Conservation (phyloP, 2,113 vertebrate genomes). For the Cinclus mexicanus region DNA sequence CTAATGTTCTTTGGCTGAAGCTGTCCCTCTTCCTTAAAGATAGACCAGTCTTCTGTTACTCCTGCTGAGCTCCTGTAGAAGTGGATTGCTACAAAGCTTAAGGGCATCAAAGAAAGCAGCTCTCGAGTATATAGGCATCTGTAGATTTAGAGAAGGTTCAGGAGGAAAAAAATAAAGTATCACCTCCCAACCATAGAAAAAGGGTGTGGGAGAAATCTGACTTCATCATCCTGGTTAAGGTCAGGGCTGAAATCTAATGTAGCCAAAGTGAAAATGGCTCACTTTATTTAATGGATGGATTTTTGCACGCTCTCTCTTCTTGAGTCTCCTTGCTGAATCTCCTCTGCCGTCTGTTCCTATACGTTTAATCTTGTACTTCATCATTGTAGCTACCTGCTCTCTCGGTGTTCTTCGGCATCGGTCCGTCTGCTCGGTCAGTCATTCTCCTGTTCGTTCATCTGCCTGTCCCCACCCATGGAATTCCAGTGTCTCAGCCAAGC, state of each 20-base stretch:
- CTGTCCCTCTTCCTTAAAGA: background rate
- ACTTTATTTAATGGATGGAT: background rate
- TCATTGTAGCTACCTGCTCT: background rate
- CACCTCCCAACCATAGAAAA: background rate
- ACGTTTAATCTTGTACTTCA: background rate
- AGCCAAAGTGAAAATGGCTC: background rate
- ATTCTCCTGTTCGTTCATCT: background rate
- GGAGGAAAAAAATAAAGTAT: background rate
- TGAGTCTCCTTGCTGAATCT: background rate
- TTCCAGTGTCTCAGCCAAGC: background rate
- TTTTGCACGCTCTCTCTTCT: background rate
- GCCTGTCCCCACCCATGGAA: background rate
- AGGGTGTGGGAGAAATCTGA: background rate
- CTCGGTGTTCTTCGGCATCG: background rate
- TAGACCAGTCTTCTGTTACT: background rate
- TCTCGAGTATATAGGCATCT: rapidly evolving
- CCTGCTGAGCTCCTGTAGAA: background rate
- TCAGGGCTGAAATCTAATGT: background rate
- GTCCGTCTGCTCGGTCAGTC: background rate
- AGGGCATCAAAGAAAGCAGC: background rate
- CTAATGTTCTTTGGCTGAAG: background rate
- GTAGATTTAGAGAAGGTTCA: background rate
- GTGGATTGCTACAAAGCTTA: background rate
- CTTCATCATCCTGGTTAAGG: background rate
- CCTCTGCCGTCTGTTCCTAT: background rate